phyloP scores from a whole-genome alignment of 2,113 vertebrate species.

The Catagonus wagneri region DNA sequence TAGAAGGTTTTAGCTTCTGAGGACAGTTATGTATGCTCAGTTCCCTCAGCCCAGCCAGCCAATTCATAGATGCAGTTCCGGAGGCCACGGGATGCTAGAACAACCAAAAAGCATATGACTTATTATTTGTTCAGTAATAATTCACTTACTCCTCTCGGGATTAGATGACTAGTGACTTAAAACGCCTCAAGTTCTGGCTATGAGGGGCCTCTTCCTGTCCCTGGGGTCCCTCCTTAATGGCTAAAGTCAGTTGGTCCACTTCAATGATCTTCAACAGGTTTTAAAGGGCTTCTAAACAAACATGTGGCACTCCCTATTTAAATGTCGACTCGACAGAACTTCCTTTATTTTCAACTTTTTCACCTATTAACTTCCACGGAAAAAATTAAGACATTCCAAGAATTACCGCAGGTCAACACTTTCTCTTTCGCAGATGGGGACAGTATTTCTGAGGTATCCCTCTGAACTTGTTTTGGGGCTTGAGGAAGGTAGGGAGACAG shows the following conservation, averaged over 20 bases:
- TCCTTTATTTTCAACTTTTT: constrained; percentile 32
- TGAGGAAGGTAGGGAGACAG: neutral
- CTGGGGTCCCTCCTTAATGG: neutral
- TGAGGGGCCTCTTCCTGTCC: neutral
- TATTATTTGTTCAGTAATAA: neutral
- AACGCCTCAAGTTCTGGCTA: neutral
- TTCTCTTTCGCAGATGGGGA: neutral
- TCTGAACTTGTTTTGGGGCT: neutral
- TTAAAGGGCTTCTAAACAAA: constrained; percentile 2
- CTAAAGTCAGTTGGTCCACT: neutral
- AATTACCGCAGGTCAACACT: neutral
- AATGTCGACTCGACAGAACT: neutral
- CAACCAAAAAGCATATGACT: neutral
- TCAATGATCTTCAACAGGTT: neutral
- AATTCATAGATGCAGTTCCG: neutral
- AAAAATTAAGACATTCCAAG: neutral
- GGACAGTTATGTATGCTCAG: neutral
- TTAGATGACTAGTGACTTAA: neutral
- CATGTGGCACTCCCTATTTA: neutral
- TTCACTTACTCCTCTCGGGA: neutral
- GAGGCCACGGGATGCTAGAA: neutral
- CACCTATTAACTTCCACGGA: neutral
- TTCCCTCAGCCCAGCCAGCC: neutral
- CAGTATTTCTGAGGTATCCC: neutral
- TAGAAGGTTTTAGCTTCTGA: neutral